Evolutionary conservation across 2,113 vertebrate genomes (phyloP), one percentile per base, ranked within the genome.

Genomic region (Lagopus leucura): DNA sequence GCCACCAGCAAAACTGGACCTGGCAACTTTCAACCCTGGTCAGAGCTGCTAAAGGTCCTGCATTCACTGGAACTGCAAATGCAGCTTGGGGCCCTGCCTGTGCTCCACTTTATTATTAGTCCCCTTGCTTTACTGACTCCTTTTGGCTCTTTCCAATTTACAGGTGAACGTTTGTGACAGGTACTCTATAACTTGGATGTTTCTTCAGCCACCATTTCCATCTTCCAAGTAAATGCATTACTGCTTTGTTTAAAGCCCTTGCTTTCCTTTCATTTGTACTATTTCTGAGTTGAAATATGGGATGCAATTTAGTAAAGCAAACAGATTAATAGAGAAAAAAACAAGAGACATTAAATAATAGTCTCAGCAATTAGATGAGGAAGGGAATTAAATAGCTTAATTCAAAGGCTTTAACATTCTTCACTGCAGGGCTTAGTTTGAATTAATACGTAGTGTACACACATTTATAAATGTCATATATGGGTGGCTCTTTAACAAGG

Each of bases 291-390:
- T 66, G 69, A 72, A 81, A 89, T 90, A 74, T 27, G 8, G 30
- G 91, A 78, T 47, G 45, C 52, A 78, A 83, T 94, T 94, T 88
- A 80, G 65, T 72, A 93, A 94, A 94, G 65, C 85, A 92, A 96
- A 95, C 85, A 91, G 79, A 91, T 91, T 92, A 93, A 89, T 65
- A 88, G 69, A 87, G 70, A 84, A 70, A 82, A 92, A 96, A 96
- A 64, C 43, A 80, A 74, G 61, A 83, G 69, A 40, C 85, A 77
- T 96, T 88, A 93, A 92, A 94, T 94, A 94, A 94, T 72, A 94
- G 78, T 61, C 61, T 65, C 72, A 57, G 73, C 82, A 94, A 94
- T 95, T 91, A 95, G 79, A 81, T 54, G 69, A 86, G 54, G 82
- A 94, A 86, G 92, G 61, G 65, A 91, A 94, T 94, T 78, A 93